These are phyloP conservation scores for Trinectes maculatus DNA, from an alignment of 2,113 vertebrate species.

Conservation along the genomic window DNA sequence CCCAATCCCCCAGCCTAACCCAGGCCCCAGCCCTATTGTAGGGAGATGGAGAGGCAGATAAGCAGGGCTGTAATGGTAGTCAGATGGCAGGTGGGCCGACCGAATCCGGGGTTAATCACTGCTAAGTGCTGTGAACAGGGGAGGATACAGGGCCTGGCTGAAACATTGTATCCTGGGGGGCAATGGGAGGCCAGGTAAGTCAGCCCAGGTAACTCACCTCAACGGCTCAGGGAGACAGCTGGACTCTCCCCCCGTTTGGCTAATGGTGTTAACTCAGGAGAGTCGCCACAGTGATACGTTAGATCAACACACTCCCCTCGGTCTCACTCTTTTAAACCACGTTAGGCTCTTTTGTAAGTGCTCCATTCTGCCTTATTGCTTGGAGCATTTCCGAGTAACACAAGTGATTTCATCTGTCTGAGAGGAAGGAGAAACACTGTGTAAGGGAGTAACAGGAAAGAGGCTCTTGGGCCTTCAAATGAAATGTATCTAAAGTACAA, in stretches of 20 bases:
- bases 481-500: slow-evolving; percentile 24
- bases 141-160: slow-evolving; percentile 72
- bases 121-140: slow-evolving; percentile 84
- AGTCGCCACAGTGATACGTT: slow-evolving; percentile 63
- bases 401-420: slow-evolving; percentile 76
- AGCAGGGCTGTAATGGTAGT: slow-evolving; percentile 82
- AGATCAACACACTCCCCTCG: slow-evolving; percentile 59
- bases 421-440: slow-evolving; percentile 61
- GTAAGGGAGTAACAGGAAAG: slow-evolving; percentile 44
- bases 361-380: slow-evolving; percentile 70
- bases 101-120: slow-evolving; percentile 83
- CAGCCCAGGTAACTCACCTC: slow-evolving; percentile 77
- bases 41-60: slow-evolving; percentile 82
- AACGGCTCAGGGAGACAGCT: slow-evolving; percentile 59
- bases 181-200: slow-evolving; percentile 72
- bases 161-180: slow-evolving; percentile 78
- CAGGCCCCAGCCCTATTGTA: slow-evolving; percentile 77
- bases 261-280: slow-evolving; percentile 74
- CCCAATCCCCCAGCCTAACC: slow-evolving; percentile 69
- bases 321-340: slow-evolving; percentile 62
- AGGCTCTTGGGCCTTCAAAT: slow-evolving; percentile 32
- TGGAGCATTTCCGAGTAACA: slow-evolving; percentile 72
- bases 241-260: slow-evolving; percentile 43
- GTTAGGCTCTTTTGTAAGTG: slow-evolving; percentile 69
- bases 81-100: slow-evolving; percentile 85